These are phyloP conservation scores for Psittacula cyanocephala DNA, from an alignment of 2,113 vertebrate genomes.

Conservation along the genomic window DNA sequence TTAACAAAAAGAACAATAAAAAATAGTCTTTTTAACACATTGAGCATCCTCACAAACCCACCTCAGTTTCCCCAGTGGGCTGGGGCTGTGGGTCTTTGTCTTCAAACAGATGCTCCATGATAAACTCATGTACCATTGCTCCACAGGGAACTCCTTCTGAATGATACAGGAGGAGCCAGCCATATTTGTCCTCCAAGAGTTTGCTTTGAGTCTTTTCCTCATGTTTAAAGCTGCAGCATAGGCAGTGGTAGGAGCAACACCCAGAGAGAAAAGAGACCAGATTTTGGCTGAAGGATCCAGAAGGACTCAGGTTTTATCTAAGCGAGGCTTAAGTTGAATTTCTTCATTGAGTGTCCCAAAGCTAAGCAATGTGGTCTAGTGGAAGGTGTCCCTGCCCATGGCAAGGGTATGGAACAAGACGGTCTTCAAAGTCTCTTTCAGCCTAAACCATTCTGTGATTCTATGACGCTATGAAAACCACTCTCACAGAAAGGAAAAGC, in stretches of 20 bases:
- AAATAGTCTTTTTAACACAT: not conserved
- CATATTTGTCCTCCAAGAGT: not conserved
- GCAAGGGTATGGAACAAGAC: not conserved
- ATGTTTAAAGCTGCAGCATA: not conserved
- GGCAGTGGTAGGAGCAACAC: not conserved
- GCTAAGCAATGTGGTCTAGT: fast-evolving
- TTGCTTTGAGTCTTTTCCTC: not conserved
- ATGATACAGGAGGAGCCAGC: not conserved
- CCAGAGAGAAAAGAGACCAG: not conserved
- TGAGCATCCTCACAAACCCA: not conserved
- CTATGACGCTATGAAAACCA: not conserved
- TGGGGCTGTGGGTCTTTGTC: not conserved
- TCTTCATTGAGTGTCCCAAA: not conserved
- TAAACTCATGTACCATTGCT: not conserved
- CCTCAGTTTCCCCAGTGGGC: not conserved
- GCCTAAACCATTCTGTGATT: not conserved
- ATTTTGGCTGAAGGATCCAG: not conserved
- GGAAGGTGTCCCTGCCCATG: fast-evolving
- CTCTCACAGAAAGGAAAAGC: not conserved
- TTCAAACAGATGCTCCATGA: not conserved
- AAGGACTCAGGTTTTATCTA: not conserved
- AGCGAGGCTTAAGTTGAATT: not conserved
- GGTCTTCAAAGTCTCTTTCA: not conserved
- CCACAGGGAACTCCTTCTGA: not conserved
- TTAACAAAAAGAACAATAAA: not conserved